phyloP scores from a whole-genome alignment of 1,140 invertebrate species.

The Pogonomyrmex californicus region DNA sequence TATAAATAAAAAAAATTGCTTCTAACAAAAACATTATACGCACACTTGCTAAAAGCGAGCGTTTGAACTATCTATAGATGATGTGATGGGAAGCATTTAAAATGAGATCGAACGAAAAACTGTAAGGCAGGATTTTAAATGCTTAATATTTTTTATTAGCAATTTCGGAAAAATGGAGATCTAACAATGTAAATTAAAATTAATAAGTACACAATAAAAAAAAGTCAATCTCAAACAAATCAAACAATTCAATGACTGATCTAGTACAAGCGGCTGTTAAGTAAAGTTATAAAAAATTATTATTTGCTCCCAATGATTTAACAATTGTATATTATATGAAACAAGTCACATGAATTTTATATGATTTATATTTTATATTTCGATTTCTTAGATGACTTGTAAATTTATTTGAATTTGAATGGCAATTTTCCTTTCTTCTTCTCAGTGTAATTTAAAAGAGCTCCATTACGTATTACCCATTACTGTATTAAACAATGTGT shows the following conservation, averaged over 20 bases:
- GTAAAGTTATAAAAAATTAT: background rate
- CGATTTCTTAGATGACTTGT: background rate
- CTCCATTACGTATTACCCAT: background rate
- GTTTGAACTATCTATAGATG: background rate
- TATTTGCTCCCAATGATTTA: background rate
- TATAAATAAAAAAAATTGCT: background rate
- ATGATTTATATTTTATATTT: background rate
- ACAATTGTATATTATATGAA: background rate
- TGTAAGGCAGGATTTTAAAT: background rate
- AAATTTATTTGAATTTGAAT: constrained; percentile 7
- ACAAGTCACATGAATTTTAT: background rate
- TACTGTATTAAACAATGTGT: background rate
- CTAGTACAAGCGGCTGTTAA: background rate
- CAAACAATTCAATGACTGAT: background rate
- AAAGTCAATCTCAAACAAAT: background rate
- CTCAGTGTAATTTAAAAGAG: background rate
- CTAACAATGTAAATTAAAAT: background rate
- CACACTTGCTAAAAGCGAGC: constrained; percentile 7
- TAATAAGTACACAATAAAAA: background rate
- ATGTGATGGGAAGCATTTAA: background rate
- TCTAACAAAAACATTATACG: background rate
- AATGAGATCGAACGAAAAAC: background rate
- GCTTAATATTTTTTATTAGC: constrained; percentile 31
- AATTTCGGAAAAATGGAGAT: background rate
- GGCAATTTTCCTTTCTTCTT: background rate